Percentiles rank a stretch among this genome's conserved stretches.
Conservation (phyloP, 2,888 invertebrate genomes). For the Lycaena phlaeas region DNA sequence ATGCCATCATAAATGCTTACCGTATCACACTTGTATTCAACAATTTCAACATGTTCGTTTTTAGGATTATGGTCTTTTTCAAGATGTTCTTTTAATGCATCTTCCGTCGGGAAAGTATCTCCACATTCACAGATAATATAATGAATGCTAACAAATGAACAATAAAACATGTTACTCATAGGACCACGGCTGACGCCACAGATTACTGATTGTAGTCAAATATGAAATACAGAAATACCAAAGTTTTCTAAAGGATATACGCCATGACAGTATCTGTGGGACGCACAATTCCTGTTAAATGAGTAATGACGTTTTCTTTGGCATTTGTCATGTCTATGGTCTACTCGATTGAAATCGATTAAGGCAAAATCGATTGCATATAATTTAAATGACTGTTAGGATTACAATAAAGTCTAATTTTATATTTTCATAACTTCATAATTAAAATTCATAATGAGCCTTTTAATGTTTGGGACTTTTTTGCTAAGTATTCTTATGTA, state of each 20-base stretch:
- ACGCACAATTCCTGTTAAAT: not conserved
- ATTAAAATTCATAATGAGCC: too few species aligned
- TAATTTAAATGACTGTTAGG: too few species aligned
- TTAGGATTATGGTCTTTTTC: slow-evolving; percentile 37
- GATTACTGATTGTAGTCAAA: slow-evolving; percentile 31
- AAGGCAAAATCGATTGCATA: too few species aligned
- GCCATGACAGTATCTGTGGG: slow-evolving; percentile 30
- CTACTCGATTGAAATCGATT: not conserved
- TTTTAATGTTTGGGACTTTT: too few species aligned
- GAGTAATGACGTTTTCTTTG: not conserved
- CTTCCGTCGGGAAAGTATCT: slow-evolving; percentile 44
- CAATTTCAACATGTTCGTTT: slow-evolving; percentile 23
- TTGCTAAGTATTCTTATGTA: too few species aligned
- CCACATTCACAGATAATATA: slow-evolving; percentile 59
- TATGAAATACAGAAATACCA: slow-evolving; percentile 18
- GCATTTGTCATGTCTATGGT: not conserved
- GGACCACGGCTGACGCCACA: slow-evolving; percentile 28
- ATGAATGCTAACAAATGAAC: slow-evolving; percentile 48
- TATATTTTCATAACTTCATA: too few species aligned
- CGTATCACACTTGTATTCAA: slow-evolving; percentile 25
- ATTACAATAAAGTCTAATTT: too few species aligned
- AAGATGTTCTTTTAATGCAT: slow-evolving; percentile 36
- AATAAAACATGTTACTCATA: slow-evolving; percentile 35
- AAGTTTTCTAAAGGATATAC: slow-evolving; percentile 22
- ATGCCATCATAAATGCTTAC: slow-evolving; percentile 19